A percentile compares a stretch with the other conserved stretches of the same genome.
phyloP scores from a whole-genome alignment of 2,888 invertebrate genomes.

The Tipula lateralis region DNA sequence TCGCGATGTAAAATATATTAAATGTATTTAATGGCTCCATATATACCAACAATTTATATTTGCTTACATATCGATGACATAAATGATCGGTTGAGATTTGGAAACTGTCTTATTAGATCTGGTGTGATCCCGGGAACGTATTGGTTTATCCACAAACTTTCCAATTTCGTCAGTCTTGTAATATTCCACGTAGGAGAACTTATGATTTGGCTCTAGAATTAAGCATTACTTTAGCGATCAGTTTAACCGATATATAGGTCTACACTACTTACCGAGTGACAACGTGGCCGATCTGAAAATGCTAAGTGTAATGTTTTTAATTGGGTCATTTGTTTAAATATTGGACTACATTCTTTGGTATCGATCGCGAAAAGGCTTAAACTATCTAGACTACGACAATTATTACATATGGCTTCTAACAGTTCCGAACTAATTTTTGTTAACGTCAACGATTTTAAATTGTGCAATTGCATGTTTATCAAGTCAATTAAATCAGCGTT shows the following conservation, averaged over 20 bases:
- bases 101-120: not conserved
- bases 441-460: not conserved
- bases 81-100: not conserved
- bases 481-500: not conserved
- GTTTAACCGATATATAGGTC: not conserved
- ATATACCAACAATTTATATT: not conserved
- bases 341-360: not conserved
- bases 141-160: not conserved
- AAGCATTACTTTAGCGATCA: not conserved
- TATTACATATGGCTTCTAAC: not conserved
- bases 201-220: not conserved
- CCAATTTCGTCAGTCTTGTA: not conserved
- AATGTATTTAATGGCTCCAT: not conserved
- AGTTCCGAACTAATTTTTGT: not conserved
- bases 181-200: not conserved
- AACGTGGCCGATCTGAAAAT: not conserved
- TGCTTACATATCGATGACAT: not conserved
- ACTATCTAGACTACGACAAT: not conserved
- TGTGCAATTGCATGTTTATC: not conserved
- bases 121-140: not conserved
- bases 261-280: not conserved
- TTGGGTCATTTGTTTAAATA: not conserved
- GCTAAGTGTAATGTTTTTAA: not conserved
- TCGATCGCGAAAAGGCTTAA: not conserved
- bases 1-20: not conserved